phyloP scores from a whole-genome alignment of 2,113 vertebrate genomes.

The Camelus bactrianus region DNA sequence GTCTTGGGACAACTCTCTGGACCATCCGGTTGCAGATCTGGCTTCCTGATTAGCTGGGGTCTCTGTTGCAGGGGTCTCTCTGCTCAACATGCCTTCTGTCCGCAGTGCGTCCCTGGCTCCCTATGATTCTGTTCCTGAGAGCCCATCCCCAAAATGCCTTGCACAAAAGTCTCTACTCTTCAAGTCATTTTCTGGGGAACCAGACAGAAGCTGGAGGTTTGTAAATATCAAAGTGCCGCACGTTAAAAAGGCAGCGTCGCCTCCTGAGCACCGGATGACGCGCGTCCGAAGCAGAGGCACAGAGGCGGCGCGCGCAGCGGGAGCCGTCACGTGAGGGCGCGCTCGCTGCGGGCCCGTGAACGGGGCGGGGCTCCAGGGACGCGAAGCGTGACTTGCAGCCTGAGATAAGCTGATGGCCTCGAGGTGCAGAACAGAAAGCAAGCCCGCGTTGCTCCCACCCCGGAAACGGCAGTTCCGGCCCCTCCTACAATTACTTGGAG shows the following conservation, averaged over 20 bases:
- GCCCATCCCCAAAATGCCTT: fast-evolving
- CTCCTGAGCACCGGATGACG: not conserved
- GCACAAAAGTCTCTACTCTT: not conserved
- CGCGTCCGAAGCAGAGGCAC: not conserved
- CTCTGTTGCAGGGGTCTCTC: fast-evolving
- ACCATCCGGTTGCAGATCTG: no score
- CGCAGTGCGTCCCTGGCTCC: no score
- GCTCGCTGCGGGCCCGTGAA: not conserved
- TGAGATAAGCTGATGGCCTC: not conserved
- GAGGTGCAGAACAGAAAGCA: not conserved
- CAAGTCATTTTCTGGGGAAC: not conserved
- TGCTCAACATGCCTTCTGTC: not conserved
- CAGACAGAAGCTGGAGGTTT: not conserved
- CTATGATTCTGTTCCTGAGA: not conserved
- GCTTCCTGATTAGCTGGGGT: not conserved
- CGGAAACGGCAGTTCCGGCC: not conserved
- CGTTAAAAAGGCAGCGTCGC: not conserved
- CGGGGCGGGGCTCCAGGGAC: fast-evolving
- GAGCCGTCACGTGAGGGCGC: fast-evolving
- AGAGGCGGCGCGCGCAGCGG: not conserved
- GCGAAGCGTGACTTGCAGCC: not conserved
- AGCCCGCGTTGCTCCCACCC: fast-evolving
- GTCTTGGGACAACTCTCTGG: not conserved
- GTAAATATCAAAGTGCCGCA: not conserved
- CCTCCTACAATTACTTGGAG: not conserved